Percentiles rank a stretch among this genome's conserved stretches.
Conservation (phyloP, 2,888 invertebrate species). For the Cephus spinipes region DNA sequence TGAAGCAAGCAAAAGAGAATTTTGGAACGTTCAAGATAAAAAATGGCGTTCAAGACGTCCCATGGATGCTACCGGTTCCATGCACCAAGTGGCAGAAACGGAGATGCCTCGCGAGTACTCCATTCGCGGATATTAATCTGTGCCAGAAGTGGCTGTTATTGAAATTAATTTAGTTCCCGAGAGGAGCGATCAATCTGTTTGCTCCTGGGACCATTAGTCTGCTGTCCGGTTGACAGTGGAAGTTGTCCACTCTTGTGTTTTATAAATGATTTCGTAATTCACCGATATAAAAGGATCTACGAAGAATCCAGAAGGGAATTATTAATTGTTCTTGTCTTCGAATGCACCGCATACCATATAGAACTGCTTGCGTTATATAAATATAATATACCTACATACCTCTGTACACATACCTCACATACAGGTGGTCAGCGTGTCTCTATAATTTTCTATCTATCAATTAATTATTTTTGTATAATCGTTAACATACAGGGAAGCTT, state of each 20-base stretch:
- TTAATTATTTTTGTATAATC: background rate
- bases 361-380: background rate
- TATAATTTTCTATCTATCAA: background rate
- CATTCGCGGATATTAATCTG: constrained; percentile 3
- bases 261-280: constrained; percentile 50
- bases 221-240: constrained; percentile 42
- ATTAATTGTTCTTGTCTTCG: constrained; percentile 44
- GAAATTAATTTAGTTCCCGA: constrained; percentile 28
- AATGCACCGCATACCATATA: constrained; percentile 34
- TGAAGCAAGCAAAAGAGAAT: background rate
- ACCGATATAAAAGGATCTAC: constrained; percentile 21
- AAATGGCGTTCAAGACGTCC: background rate
- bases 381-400: background rate
- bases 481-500: background rate
- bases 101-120: background rate
- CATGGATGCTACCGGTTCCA: background rate
- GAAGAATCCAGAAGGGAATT: constrained; percentile 27
- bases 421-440: background rate
- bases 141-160: constrained; percentile 15
- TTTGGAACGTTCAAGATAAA: background rate
- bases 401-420: background rate
- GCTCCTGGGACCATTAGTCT: constrained; percentile 38
- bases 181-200: constrained; percentile 25
- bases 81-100: background rate
- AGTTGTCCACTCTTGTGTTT: constrained; percentile 40